Base-by-base conservation (phyloP, 2,888 invertebrate species). In the Zeuzera pyrina region DNA sequence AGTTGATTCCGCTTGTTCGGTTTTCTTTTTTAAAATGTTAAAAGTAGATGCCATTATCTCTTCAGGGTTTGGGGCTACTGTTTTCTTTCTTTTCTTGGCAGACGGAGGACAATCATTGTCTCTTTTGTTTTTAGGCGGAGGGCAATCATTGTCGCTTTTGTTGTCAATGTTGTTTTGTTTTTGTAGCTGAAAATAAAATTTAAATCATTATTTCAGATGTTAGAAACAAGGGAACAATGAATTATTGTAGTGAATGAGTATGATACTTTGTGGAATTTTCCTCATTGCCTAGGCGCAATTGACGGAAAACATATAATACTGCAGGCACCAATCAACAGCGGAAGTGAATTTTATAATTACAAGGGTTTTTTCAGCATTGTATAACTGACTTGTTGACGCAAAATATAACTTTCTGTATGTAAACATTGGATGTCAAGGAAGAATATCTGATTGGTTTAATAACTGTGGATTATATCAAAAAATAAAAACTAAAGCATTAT, bases 21-120 rank as follows among this genome's bases (percentile, higher is more conserved):
- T 6, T 19, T 19, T 19, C 19, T 19, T 19, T 19, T 19, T 19
- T 6, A 19, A 6, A 19, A 30, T 16, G 23, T 34, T 36, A 5
- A 24, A 34, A 34, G 39, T 36, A 30, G 39, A 39, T 32, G 26
- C 34, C 39, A 39, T 39, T 39, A 39, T 39, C 28, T 39, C 39
- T 30, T 36, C 34, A 10, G 34, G 39, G 34, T 21, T 39, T 33
- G 27, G 36, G 36, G 12, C 39, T 15, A 36, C 39, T 36, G 34
- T 24, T 39, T 39, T 36, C 32, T 31, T 25, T 14, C 12, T 31
- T 6, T 10, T 31, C 12, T 13, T 23, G 12, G n/a, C 5, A 24
- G 23, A 3, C 23, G 23, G 23, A 10, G 7, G n/a, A 10, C 23
- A n/a, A 23, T 23, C 7, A 23, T 23, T n/a, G 10, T 23, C 23